Base-by-base conservation (phyloP, 37 sponge, comb jelly and placozoan genomes). In the Geodia barretti region DNA sequence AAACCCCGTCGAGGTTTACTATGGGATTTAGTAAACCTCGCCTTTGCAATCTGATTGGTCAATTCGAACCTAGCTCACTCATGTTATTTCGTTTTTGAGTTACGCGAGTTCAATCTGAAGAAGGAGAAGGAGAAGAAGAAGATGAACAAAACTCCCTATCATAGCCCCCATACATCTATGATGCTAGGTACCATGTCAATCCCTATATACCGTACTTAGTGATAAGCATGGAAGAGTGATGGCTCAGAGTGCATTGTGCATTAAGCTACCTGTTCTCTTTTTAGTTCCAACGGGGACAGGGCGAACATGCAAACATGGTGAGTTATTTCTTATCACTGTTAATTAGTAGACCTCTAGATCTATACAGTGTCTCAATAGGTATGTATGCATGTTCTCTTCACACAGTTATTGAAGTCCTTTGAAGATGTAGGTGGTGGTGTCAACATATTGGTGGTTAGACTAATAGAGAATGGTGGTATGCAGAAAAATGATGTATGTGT, bases 391-490 rank as follows among this genome's bases (percentile, higher is more conserved):
- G 8, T 4, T 36, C 17, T 19, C 3, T 60, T 28, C 41, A 4
- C 26, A 1, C 64, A 82, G 83, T 39, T 88, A 19, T 88, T 82
- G 88, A 59, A 77, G 39, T 78, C 79, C 24, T 77, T 83, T 32
- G 83, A 82, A 17, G 63, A 68, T 41, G 78, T 88, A 1, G 71
- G 63, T 70, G 66, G 32, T 19, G 88, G 88, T n/a, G 39, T 41
- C 24, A 88, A 88, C 39, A 40, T 78, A 30, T 64, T 88, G 1
- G 83, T 83, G 31, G 88, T 82, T 36, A 82, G 80, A 62, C 78
- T 88, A 11, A 72, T 39, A 25, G 73, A 82, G 63, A 82, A 82
- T 88, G 88, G 88, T 76, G 79, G 88, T 88, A 63, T n/a, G 54
- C 7, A 47, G 7, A 47, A 17, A 17, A 17, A 7, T 47, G 54